Evolutionary conservation across 2,113 vertebrate species (phyloP), one percentile per base, ranked within the genome.

Genomic region (Salvator merianae): DNA sequence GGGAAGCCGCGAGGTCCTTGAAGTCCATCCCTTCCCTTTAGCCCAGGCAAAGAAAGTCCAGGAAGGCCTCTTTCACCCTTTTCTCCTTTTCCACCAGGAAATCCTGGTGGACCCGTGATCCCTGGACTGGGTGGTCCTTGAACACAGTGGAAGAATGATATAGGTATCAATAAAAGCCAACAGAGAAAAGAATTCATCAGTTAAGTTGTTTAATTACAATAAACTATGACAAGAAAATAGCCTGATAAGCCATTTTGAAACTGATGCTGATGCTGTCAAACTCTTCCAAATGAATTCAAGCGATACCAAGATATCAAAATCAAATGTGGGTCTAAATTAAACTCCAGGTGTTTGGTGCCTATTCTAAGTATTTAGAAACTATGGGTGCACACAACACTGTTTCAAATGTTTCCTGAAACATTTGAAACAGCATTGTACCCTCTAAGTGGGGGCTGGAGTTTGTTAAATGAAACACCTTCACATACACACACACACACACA

Each of bases 61-160:
- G 97, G 97, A 28, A 88, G 16, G 38, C 99, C 99, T 28, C 75
- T 95, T 73, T 98, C 96, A 74, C 99, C 99, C 88, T 97, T 99
- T 92, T 96, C 95, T 70, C 99, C 99, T 84, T 93, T 81, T 8
- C 97, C 94, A 7, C 99, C 98, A 62, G 97, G 97, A 47, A 94
- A 91, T 76, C 99, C 99, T 6, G 89, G 95, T 32, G 95, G 94
- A 84, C 99, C 99, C 34, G 59, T 40, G 63, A 94, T 94, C 0
- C 97, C 98, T 47, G 96, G 93, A 62, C 91, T 0, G 0, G 94
- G 81, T 34, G 28, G 82, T 79, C 94, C 94, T 95, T 63, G 6
- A 85, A 18, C 47, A 87, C 1, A 79, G 79, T 22, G 83, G 80
- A 7, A 81, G 16, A 78, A 22, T 0, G 7, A 80, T 50, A 62